Conservation (phyloP, 2,797 vertebrate genomes). For the Melanotaenia nigrans region DNA sequence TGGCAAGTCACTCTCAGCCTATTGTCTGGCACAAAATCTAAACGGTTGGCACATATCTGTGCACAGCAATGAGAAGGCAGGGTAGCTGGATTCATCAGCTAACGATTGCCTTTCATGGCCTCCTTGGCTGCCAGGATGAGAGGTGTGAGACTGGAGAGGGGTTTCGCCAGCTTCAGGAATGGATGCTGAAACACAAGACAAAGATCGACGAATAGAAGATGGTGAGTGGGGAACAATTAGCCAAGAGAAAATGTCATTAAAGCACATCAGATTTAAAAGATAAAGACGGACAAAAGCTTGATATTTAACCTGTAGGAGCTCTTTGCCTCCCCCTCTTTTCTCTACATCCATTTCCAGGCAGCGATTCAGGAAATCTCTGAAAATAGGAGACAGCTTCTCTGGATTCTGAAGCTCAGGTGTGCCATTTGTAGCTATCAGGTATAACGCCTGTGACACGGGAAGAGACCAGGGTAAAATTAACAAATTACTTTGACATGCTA, state of each 20-base stretch:
- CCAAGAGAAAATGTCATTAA: not conserved
- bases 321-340: conserved; percentile 95
- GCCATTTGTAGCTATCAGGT: conserved; percentile 98
- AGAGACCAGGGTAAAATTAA: not conserved
- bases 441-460: conserved; percentile 86
- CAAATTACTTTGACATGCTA: conserved; percentile 1
- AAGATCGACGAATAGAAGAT: not conserved
- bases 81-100: conserved; percentile 64
- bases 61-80: conserved; percentile 72
- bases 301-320: conserved; percentile 90
- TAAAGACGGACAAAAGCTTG: not conserved
- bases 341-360: conserved; percentile 99
- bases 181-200: conserved; percentile 86
- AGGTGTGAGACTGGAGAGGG: conserved; percentile 96
- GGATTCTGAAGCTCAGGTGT: conserved; percentile 98
- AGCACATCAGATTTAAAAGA: not conserved
- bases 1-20: conserved; percentile 69
- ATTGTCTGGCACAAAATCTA: conserved; percentile 78
- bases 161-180: conserved; percentile 98
- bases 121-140: conserved; percentile 99
- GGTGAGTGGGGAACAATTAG: too few species aligned
- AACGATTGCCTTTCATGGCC: conserved; percentile 98
- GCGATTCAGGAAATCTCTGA: conserved; percentile 95
- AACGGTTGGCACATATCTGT: conserved; percentile 71
- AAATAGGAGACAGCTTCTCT: conserved; percentile 95